These are phyloP conservation scores for Perognathus longimembris DNA, from an alignment of 2,113 vertebrate genomes.

Conservation along the genomic window DNA sequence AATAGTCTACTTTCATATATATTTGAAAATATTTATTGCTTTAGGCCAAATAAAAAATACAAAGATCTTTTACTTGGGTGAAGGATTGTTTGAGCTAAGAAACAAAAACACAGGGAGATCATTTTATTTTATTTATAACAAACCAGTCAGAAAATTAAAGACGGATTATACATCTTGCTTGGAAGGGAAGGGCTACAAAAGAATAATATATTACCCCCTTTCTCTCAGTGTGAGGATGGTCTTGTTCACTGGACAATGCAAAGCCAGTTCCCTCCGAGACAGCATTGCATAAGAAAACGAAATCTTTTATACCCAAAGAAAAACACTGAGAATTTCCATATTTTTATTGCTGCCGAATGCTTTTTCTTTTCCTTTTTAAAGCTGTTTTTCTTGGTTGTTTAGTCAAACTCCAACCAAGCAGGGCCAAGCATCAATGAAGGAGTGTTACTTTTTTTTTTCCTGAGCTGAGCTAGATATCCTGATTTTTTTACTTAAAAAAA, in stretches of 20 bases:
- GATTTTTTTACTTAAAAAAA: slow-evolving; percentile 28
- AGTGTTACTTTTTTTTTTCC: neutral
- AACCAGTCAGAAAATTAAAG: slow-evolving; percentile 42
- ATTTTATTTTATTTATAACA: slow-evolving; percentile 33
- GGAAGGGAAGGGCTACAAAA: neutral
- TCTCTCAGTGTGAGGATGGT: neutral
- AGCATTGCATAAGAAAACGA: slow-evolving; percentile 19
- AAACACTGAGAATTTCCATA: slow-evolving; percentile 54
- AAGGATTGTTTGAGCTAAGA: slow-evolving; percentile 5
- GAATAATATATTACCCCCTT: slow-evolving; percentile 25
- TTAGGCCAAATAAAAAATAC: slow-evolving; percentile 42
- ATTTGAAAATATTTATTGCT: neutral
- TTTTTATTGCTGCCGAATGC: slow-evolving; percentile 47
- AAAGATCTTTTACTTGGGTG: slow-evolving; percentile 28
- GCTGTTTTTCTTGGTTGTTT: slow-evolving; percentile 53
- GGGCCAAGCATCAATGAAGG: neutral
- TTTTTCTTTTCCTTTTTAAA: neutral
- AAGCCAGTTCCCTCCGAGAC: slow-evolving; percentile 36
- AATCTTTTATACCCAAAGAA: slow-evolving; percentile 56
- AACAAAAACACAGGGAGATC: neutral
- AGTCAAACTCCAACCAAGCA: slow-evolving; percentile 39
- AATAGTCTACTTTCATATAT: slow-evolving; percentile 13
- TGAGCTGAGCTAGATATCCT: slow-evolving; percentile 34
- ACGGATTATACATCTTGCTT: neutral
- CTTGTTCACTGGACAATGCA: neutral